These are phyloP conservation scores for Xenopus laevis DNA, from an alignment of 2,113 vertebrate species.

Conservation along the genomic window DNA sequence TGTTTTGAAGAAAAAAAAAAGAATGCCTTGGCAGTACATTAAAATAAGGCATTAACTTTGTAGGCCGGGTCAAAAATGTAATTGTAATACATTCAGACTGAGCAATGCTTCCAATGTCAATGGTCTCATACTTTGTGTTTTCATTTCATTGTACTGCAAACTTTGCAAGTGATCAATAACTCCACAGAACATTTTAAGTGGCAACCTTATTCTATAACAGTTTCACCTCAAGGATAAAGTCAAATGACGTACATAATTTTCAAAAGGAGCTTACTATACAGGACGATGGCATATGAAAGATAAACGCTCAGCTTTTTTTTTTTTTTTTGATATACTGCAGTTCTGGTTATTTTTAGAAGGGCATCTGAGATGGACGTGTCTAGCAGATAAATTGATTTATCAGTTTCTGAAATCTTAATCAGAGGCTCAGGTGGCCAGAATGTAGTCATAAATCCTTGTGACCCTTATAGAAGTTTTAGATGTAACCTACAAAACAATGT, in stretches of 20 bases:
- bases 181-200: slow-evolving; percentile 44
- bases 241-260: slow-evolving; percentile 32
- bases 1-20: neutral
- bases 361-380: slow-evolving; percentile 39
- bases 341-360: slow-evolving; percentile 38
- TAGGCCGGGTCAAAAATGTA: neutral
- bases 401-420: slow-evolving; percentile 51
- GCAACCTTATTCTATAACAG: slow-evolving; percentile 42
- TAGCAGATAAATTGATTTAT: slow-evolving; percentile 41
- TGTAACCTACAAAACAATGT: slow-evolving; percentile 22
- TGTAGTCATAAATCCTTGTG: slow-evolving; percentile 47
- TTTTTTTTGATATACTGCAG: slow-evolving; percentile 43
- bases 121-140: neutral
- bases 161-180: slow-evolving; percentile 43
- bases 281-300: slow-evolving; percentile 44
- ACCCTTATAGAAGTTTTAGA: slow-evolving; percentile 40
- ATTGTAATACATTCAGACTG: slow-evolving; percentile 30
- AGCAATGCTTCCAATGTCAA: slow-evolving; percentile 31
- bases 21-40: neutral
- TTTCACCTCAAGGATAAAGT: slow-evolving; percentile 49
- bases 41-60: slow-evolving; percentile 35
- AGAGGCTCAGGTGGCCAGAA: slow-evolving; percentile 39
- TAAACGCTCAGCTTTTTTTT: slow-evolving; percentile 9
- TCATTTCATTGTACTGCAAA: slow-evolving; percentile 24
- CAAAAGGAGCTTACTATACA: slow-evolving; percentile 48